These are phyloP conservation scores for Napeogenes inachia DNA, from an alignment of 2,888 invertebrate species.

Conservation along the genomic window DNA sequence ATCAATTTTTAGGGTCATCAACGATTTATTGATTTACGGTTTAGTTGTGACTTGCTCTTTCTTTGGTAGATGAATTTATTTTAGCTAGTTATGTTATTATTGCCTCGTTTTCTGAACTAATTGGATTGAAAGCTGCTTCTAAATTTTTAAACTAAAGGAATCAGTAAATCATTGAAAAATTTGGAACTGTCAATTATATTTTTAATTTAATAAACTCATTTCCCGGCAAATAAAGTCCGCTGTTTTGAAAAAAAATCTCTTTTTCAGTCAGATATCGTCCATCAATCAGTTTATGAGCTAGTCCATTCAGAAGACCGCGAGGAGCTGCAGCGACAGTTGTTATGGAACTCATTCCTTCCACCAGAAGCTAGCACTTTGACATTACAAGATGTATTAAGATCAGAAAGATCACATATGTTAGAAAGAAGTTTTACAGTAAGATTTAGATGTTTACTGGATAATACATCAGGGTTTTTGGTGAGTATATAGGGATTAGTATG, in stretches of 20 bases:
- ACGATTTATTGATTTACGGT: slow-evolving; percentile 70
- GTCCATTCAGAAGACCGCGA: slow-evolving; percentile 99
- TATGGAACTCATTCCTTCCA: slow-evolving; percentile 96
- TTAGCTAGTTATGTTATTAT: slow-evolving; percentile 42
- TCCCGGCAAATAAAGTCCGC: too few relatives aligned
- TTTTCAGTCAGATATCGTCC: slow-evolving; percentile 98
- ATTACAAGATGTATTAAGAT: slow-evolving; percentile 91
- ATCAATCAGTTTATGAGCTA: slow-evolving; percentile 99
- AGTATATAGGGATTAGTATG: slow-evolving; percentile 48
- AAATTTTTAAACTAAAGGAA: slow-evolving; percentile 4
- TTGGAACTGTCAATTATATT: too few relatives aligned
- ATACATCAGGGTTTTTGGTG: slow-evolving; percentile 99
- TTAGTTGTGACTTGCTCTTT: slow-evolving; percentile 67
- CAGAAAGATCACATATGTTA: slow-evolving; percentile 92
- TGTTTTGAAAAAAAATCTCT: slow-evolving; percentile 13
- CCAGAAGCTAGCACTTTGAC: slow-evolving; percentile 84
- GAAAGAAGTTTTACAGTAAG: slow-evolving; percentile 99
- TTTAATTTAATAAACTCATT: too few relatives aligned
- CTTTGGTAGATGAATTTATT: slow-evolving; percentile 35
- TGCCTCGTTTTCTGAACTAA: slow-evolving; percentile 46
- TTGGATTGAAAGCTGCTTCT: slow-evolving; percentile 11
- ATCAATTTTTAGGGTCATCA: slow-evolving; percentile 68
- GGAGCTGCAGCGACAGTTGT: slow-evolving; percentile 94
- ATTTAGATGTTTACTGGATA: slow-evolving; percentile 98
- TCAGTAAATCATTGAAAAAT: background rate